Percentiles rank a stretch among this genome's conserved stretches.
phyloP scores from a whole-genome alignment of 2,888 invertebrate genomes.

The Helobdella robusta region DNA sequence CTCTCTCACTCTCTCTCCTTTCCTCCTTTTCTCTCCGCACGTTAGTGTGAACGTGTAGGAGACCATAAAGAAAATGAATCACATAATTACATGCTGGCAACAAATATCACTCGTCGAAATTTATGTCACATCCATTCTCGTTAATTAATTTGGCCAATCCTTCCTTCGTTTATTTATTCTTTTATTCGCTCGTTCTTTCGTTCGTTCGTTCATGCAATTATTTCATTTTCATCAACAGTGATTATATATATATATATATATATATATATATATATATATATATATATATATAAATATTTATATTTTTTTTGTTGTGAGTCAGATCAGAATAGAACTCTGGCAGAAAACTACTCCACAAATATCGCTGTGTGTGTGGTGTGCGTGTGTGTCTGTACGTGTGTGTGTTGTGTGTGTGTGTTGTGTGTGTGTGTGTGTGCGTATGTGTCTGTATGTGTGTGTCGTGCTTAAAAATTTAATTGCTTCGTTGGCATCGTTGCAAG shows the following conservation, averaged over 20 bases:
- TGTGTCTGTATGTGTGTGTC: background rate
- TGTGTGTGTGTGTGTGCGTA: background rate
- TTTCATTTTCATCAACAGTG: background rate
- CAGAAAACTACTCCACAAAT: background rate
- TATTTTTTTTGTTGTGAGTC: too few relatives aligned
- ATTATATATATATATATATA: background rate
- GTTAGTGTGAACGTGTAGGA: too few relatives aligned
- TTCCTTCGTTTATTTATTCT: background rate
- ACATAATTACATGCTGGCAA: too few relatives aligned
- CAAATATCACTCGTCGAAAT: too few relatives aligned
- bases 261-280: constrained; percentile 1
- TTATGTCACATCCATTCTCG: too few relatives aligned
- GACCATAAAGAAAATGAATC: too few relatives aligned
- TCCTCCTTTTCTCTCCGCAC: too few relatives aligned
- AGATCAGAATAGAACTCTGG: background rate
- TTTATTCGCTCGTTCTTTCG: background rate
- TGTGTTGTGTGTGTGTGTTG: background rate
- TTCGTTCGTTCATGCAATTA: background rate
- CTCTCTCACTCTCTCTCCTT: too few relatives aligned
- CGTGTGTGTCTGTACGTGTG: background rate
- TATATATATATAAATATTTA: background rate
- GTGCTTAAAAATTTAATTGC: background rate
- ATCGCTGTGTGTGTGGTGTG: background rate
- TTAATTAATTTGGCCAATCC: background rate
- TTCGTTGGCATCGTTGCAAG: too few relatives aligned